Percentiles rank a stretch among this genome's conserved stretches.
These are phyloP conservation scores for Drosophila acutilabella DNA, from an alignment of 2,888 invertebrate species.

Conservation along the genomic window DNA sequence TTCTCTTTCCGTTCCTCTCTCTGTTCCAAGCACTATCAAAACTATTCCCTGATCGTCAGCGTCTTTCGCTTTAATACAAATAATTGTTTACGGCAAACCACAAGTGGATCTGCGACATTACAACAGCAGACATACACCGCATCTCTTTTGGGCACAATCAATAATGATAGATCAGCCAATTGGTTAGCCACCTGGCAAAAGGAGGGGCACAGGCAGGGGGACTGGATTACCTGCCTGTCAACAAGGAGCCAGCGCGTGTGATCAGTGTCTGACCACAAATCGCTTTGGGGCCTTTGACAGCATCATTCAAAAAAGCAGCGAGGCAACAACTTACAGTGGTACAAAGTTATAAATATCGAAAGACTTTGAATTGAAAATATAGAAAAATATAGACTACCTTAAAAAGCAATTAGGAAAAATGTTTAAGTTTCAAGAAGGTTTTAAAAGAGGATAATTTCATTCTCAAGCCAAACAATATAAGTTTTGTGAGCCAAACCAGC, in stretches of 20 bases:
- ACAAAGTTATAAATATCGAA: not conserved
- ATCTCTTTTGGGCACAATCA: slow-evolving; percentile 81
- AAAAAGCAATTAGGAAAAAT: too few relatives aligned
- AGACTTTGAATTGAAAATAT: not conserved
- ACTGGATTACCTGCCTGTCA: slow-evolving; percentile 41
- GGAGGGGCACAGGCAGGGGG: not conserved
- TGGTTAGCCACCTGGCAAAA: slow-evolving; percentile 15
- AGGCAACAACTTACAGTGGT: slow-evolving; percentile 38
- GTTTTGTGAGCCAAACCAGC: not conserved
- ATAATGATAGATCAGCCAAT: slow-evolving; percentile 77
- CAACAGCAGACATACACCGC: slow-evolving; percentile 10
- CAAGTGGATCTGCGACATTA: slow-evolving; percentile 56
- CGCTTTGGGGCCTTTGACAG: slow-evolving; percentile 78
- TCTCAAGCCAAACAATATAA: not conserved
- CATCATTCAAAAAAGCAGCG: slow-evolving; percentile 73
- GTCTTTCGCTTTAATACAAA: slow-evolving; percentile 70
- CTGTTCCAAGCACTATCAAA: slow-evolving; percentile 13
- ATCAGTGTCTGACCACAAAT: slow-evolving; percentile 78
- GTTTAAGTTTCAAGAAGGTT: too few relatives aligned
- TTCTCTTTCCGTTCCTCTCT: not conserved
- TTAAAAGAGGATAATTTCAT: too few relatives aligned
- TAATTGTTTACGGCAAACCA: slow-evolving; percentile 71
- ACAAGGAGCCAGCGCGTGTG: slow-evolving; percentile 61
- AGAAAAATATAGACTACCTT: too few relatives aligned
- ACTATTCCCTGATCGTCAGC: slow-evolving; percentile 26